Base-by-base conservation (phyloP, 2,797 vertebrate genomes). In the Anguilla obscura region DNA sequence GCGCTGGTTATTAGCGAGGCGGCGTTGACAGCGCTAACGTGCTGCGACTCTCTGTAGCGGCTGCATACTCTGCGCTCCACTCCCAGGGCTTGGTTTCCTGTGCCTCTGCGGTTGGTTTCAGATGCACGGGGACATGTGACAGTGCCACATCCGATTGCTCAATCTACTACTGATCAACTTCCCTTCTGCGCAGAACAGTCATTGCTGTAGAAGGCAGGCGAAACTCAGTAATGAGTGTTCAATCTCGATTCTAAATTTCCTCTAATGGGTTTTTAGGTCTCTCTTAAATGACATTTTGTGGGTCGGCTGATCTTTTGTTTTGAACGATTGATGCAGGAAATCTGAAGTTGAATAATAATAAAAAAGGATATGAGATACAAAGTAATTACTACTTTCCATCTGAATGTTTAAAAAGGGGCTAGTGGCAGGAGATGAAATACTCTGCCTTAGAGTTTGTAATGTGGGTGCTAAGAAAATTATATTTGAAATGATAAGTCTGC, bases 151-250 rank as follows among this genome's bases (percentile, higher is more conserved):
- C 92, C 82, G 86, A 92, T 93, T 91, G 84, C 91, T 93, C 90
- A 92, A 91, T 86, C 90, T 84, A 91, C 92, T 91, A 91, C 93
- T 87, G 50, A 87, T 88, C 60, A 56, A 90, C 92, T 94, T 94
- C 92, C 93, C 36, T 90, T 88, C 66, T 45, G 58, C 58, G 84
- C 87, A 87, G 48, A 40, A 30, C 89, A 84, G 79, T 86, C 50
- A 87, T 84, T 40, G 27, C 76, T 87, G 79, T 48, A 87, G 54
- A 30, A 1, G 48, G 16, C 21, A 30, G 30, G 58, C 79, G 16
- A 14, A 82, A 58, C 52, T 5, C n/a, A 30, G n/a, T 2, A 18
- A 30, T 58, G 50, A 30, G 27, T 24, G 50, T 21, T 18, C 14
- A 80, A 48, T 45, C 63, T 69, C 71, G 36, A 2, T 16, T 33